Evolutionary conservation across 2,113 vertebrate species (phyloP), one percentile per base, ranked within the genome.

Genomic region (Octodon degus): DNA sequence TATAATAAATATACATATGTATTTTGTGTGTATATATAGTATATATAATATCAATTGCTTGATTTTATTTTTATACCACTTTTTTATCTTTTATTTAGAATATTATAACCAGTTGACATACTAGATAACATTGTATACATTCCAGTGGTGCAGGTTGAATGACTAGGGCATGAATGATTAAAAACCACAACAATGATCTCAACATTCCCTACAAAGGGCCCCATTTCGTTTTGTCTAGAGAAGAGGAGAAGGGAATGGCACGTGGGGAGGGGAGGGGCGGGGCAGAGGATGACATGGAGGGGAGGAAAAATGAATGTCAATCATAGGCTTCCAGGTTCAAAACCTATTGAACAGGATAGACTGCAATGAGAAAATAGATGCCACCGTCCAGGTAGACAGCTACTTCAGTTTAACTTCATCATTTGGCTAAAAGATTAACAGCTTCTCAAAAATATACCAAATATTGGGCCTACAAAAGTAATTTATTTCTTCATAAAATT

Each of bases 361-460:
- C 98, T 98, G 98, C 96, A 98, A 98, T 98, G 99, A 99, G 99
- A 98, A 98, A 99, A 98, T 97, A 99, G 99, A 99, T 98, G 98
- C 98, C 98, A 99, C 98, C 98, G 97, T 99, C 99, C 98, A 98
- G 98, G 92, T 40, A 97, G 58, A 97, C 86, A 97, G 94, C 90
- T 97, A 86, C 91, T 97, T 97, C 97, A 98, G 98, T 92, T 97
- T 96, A 98, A 98, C 97, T 98, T 98, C 95, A 98, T 97, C 98
- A 97, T 98, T 97, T 97, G 0, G 92, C 92, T 98, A 97, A 98
- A 98, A 98, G 98, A 98, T 98, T 98, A 98, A 98, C 97, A 98
- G 98, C 98, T 98, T 99, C 98, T 98, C 98, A 99, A 98, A 99
- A 98, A 99, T 99, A 99, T 98, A 98, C 98, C 98, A 98, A 98